These are phyloP conservation scores for Crotalus helleri DNA, from an alignment of 2,113 vertebrate species.

Conservation along the genomic window DNA sequence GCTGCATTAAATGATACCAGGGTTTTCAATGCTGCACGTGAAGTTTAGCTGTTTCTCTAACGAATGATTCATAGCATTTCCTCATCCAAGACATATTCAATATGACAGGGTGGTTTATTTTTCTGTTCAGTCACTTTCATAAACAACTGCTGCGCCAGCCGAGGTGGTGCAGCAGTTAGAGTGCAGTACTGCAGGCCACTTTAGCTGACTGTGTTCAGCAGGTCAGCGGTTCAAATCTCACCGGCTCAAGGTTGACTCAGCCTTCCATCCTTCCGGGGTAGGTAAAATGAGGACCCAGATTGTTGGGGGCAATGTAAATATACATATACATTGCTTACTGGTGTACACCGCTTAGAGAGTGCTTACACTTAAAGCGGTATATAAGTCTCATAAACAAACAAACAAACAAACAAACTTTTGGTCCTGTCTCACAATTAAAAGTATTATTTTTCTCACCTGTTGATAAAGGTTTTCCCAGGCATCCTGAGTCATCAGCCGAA, in stretches of 20 bases:
- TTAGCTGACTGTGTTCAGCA: no score
- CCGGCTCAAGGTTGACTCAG: no score
- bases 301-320: no score
- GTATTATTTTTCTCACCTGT: slow-evolving; percentile 70
- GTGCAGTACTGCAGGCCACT: no score
- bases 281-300: no score
- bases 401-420: not conserved
- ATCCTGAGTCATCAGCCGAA: slow-evolving; percentile 96
- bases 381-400: no score
- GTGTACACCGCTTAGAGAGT: no score
- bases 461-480: slow-evolving; percentile 96
- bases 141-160: not conserved
- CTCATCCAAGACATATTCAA: not conserved
- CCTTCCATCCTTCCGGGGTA: no score
- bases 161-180: no score
- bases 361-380: no score
- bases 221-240: no score
- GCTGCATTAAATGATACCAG: not conserved
- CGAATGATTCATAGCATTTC: not conserved
- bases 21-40: not conserved
- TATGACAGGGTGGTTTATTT: not conserved
- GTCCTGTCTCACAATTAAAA: not conserved
- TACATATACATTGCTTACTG: no score
- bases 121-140: not conserved
- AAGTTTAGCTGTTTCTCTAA: not conserved